A percentile compares a stretch with the other conserved stretches of the same genome.
These are phyloP conservation scores for Aphidius ervi DNA, from an alignment of 1,140 invertebrate species.

Conservation along the genomic window DNA sequence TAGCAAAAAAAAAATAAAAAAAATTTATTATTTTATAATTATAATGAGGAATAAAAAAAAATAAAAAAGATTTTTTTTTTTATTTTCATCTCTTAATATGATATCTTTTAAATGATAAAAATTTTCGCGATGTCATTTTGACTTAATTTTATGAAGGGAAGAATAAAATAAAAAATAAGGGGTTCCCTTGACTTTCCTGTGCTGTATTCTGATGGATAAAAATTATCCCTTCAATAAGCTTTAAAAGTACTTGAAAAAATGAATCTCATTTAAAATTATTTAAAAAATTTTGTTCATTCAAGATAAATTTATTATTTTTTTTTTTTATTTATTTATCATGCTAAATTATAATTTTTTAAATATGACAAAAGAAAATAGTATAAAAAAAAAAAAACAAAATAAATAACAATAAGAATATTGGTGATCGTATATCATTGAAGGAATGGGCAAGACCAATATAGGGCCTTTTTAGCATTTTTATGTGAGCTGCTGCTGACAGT, in stretches of 20 bases:
- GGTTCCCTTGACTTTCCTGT: neutral
- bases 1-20: too few species aligned
- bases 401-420: neutral
- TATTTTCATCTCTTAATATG: too few species aligned
- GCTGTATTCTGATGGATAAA: constrained; percentile 3
- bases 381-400: constrained; percentile 6
- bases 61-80: too few species aligned
- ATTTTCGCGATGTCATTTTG: neutral
- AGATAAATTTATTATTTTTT: too few species aligned
- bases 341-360: neutral
- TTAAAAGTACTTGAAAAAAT: neutral
- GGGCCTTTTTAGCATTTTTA: constrained; percentile 51
- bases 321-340: neutral
- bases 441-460: constrained; percentile 21
- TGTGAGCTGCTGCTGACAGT: constrained; percentile 51
- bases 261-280: neutral
- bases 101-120: too few species aligned
- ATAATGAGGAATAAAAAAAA: too few species aligned
- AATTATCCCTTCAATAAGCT: constrained; percentile 10
- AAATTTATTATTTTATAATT: too few species aligned
- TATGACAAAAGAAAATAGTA: neutral
- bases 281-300: too few species aligned
- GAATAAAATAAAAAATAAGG: neutral
- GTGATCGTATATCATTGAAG: constrained; percentile 14
- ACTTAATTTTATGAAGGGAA: constrained; percentile 4